phyloP scores from a whole-genome alignment of 2,113 vertebrate species.

The Phylloscopus whistleri region DNA sequence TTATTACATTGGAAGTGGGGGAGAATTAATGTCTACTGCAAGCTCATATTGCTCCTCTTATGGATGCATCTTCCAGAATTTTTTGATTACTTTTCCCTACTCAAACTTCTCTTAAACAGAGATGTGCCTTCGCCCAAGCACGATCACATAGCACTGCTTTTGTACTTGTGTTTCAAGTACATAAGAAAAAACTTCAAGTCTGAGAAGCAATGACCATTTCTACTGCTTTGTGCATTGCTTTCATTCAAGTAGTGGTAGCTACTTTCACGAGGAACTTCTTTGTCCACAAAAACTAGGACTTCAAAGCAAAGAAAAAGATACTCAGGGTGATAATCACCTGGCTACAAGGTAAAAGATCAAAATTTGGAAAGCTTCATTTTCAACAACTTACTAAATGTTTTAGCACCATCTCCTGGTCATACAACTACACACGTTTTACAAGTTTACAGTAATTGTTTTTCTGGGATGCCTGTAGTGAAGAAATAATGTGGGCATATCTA shows the following conservation, averaged over 20 bases:
- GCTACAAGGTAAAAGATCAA: neutral
- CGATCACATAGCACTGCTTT: neutral
- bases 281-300: neutral
- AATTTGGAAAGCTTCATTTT: neutral
- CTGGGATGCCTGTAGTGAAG: neutral
- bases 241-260: neutral
- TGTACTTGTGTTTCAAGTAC: neutral
- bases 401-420: conserved; percentile 78
- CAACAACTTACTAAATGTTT: conserved; percentile 52
- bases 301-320: neutral
- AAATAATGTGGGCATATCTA: neutral
- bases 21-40: neutral
- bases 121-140: neutral
- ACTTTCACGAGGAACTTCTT: neutral
- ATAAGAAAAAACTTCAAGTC: neutral
- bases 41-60: neutral
- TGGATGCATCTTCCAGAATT: neutral
- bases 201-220: neutral
- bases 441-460: neutral
- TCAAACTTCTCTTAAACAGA: neutral
- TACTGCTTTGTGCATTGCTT: neutral
- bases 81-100: neutral
- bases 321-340: neutral
- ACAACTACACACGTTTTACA: neutral
- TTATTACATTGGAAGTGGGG: neutral